These are phyloP conservation scores for Cerastis leucographa DNA, from an alignment of 2,888 invertebrate genomes.

Conservation along the genomic window DNA sequence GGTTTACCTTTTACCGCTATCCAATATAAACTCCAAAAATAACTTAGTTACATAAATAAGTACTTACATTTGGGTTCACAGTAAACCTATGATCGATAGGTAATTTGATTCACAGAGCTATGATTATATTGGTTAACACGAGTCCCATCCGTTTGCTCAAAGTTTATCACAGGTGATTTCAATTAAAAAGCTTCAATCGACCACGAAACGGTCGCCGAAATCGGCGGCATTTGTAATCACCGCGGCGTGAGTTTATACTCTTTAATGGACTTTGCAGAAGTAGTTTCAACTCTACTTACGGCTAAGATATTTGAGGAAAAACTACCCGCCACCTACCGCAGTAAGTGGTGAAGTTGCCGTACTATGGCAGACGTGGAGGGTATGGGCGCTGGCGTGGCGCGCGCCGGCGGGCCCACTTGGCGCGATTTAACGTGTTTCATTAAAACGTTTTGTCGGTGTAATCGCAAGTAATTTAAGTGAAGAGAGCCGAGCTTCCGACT, in stretches of 20 bases:
- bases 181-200: constrained; percentile 88
- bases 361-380: constrained; percentile 80
- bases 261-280: constrained; percentile 90
- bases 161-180: constrained; percentile 80
- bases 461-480: constrained; percentile 91
- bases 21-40: constrained; percentile 43
- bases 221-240: constrained; percentile 88
- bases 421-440: constrained; percentile 90
- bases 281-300: constrained; percentile 90
- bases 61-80: constrained; percentile 39
- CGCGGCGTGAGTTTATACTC: constrained; percentile 87
- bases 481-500: constrained; percentile 90
- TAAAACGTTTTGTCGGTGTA: constrained; percentile 90
- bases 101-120: constrained; percentile 64
- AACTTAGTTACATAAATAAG: constrained; percentile 42
- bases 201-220: constrained; percentile 85
- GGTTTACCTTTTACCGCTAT: constrained; percentile 37
- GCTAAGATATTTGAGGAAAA: constrained; percentile 90
- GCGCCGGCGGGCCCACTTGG: constrained; percentile 84
- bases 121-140: constrained; percentile 60
- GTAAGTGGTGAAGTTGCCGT: constrained; percentile 87
- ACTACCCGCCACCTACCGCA: constrained; percentile 87
- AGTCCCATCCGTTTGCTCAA: constrained; percentile 63
- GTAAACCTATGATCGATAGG: constrained; percentile 41
- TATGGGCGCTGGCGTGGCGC: constrained; percentile 67